These are phyloP conservation scores for Cryptophagus acutangulus DNA, from an alignment of 2,888 invertebrate genomes.

Conservation along the genomic window DNA sequence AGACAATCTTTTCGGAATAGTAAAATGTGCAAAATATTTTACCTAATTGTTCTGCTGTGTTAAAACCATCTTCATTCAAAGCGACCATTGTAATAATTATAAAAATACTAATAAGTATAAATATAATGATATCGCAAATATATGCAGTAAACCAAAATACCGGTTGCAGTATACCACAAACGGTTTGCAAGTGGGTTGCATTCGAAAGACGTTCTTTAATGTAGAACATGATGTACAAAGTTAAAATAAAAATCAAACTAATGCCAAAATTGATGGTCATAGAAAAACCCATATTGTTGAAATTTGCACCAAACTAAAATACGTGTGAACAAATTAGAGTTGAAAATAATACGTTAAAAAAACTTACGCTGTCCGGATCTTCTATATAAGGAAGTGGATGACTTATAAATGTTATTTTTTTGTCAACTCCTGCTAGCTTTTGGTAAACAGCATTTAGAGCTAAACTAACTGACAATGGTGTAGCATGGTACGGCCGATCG, in stretches of 20 bases:
- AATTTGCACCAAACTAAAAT: conserved; percentile 40
- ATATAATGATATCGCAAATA: conserved; percentile 63
- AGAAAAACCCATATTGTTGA: conserved; percentile 52
- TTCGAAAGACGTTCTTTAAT: conserved; percentile 63
- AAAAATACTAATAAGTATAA: conserved; percentile 53
- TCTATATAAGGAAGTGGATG: conserved; percentile 63
- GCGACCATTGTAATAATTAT: conserved; percentile 58
- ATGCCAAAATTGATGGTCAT: conserved; percentile 66
- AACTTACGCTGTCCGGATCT: conserved; percentile 52
- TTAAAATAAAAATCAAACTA: conserved; percentile 65
- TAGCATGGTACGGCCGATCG: conserved; percentile 72
- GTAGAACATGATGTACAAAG: conserved; percentile 59
- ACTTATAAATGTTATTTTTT: conserved; percentile 51
- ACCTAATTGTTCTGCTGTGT: conserved; percentile 53
- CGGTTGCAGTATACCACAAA: conserved; percentile 62
- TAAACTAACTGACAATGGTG: conserved; percentile 61
- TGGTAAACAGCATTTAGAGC: conserved; percentile 62
- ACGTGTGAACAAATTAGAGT: conserved; percentile 18
- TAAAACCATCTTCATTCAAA: conserved; percentile 64
- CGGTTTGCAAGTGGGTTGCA: conserved; percentile 66
- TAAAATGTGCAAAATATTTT: conserved; percentile 10
- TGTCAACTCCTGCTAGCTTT: too few species aligned
- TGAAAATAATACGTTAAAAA: background rate
- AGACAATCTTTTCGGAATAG: background rate
- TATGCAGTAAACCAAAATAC: conserved; percentile 68